These are phyloP conservation scores for Phengaris alcon DNA, from an alignment of 2,888 invertebrate species.

Conservation along the genomic window DNA sequence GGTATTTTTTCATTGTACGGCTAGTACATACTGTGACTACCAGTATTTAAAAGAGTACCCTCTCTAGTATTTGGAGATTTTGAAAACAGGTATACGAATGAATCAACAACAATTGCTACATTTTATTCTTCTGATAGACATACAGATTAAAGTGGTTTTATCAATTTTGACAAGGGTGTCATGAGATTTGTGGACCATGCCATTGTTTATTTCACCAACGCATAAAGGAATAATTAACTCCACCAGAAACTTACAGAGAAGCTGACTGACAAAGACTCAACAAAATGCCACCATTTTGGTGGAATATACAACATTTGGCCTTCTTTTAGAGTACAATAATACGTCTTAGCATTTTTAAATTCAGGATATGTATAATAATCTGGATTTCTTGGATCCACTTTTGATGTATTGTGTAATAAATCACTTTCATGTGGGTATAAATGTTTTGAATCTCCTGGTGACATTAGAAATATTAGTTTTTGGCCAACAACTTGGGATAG, in stretches of 20 bases:
- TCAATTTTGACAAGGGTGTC: no score
- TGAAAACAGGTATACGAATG: not conserved
- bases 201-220: no score
- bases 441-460: conserved; percentile 82
- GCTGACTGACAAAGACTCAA: conserved; percentile 91
- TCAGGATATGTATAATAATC: conserved; percentile 86
- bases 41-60: no score
- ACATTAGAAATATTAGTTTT: conserved; percentile 92
- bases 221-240: conserved; percentile 69
- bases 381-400: conserved; percentile 90
- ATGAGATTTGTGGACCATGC: no score
- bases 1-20: no score
- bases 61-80: no score
- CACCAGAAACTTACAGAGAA: conserved; percentile 99
- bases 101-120: not conserved
- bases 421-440: conserved; percentile 90
- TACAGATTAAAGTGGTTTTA: not conserved
- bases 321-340: conserved; percentile 84
- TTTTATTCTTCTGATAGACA: not conserved
- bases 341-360: conserved; percentile 81
- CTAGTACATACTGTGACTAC: no score
- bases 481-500: conserved; percentile 93
- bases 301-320: conserved; percentile 98
- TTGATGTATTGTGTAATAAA: conserved; percentile 93
- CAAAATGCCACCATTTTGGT: conserved; percentile 98